phyloP scores from a whole-genome alignment of 2,888 invertebrate species.

The Ophion ventricosus region DNA sequence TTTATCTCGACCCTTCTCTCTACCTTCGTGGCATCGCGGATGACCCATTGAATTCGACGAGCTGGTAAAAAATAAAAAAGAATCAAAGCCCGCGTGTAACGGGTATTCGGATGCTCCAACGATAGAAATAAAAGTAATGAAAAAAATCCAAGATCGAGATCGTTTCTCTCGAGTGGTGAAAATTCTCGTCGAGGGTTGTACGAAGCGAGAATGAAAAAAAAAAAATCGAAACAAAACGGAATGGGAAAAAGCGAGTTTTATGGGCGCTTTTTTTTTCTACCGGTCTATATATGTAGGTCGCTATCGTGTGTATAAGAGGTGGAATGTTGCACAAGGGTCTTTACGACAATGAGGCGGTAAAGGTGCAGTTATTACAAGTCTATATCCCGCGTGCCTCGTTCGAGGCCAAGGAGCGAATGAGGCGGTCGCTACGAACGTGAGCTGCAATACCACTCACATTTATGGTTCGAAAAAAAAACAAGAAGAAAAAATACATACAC shows the following conservation, averaged over 20 bases:
- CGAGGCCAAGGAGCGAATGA: neutral
- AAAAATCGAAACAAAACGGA: neutral
- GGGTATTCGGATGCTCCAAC: too few relatives aligned
- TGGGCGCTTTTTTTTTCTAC: too few relatives aligned
- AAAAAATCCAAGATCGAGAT: conserved; percentile 14
- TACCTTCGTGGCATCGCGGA: too few relatives aligned
- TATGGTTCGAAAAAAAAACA: neutral
- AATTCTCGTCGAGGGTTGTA: neutral
- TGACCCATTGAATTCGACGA: too few relatives aligned
- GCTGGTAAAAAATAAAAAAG: too few relatives aligned
- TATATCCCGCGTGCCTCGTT: neutral
- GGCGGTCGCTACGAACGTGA: neutral
- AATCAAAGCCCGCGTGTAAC: too few relatives aligned
- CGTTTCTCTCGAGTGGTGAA: neutral
- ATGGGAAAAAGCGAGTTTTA: neutral
- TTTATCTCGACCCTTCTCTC: too few relatives aligned
- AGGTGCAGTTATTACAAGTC: conserved; percentile 42
- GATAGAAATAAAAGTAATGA: neutral
- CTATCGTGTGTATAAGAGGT: conserved; percentile 1
- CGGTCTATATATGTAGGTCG: neutral
- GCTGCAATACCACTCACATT: neutral
- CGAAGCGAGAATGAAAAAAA: neutral
- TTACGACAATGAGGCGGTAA: conserved; percentile 39
- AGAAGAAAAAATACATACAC: neutral
- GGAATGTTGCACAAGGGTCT: conserved; percentile 27